Conservation (phyloP, 2,888 invertebrate species). For the Cheiracanthium punctorium region DNA sequence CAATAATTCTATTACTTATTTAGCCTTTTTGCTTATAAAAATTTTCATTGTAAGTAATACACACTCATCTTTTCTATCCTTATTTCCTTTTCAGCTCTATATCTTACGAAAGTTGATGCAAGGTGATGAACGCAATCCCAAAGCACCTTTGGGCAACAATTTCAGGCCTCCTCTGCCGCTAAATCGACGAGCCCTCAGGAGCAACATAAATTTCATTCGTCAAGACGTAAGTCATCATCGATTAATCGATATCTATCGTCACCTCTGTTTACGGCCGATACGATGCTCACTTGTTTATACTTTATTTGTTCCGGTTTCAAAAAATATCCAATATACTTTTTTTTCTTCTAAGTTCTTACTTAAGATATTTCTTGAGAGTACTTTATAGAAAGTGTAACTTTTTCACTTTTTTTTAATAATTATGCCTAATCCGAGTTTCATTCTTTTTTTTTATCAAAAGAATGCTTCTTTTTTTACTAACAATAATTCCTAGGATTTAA, state of each 20-base stretch:
- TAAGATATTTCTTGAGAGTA: not conserved
- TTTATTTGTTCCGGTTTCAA: slow-evolving; percentile 31
- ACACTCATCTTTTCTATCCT: not conserved
- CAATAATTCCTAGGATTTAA: slow-evolving; percentile 52
- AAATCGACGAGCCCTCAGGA: slow-evolving; percentile 94
- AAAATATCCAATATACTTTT: slow-evolving; percentile 26
- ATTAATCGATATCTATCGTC: slow-evolving; percentile 55
- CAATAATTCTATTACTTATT: too few species aligned
- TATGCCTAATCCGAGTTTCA: slow-evolving; percentile 28
- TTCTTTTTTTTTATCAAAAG: slow-evolving; percentile 2
- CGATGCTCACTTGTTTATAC: slow-evolving; percentile 32
- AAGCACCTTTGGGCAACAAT: slow-evolving; percentile 95
- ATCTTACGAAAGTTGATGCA: slow-evolving; percentile 90
- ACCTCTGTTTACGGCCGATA: slow-evolving; percentile 55
- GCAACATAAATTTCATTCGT: slow-evolving; percentile 93
- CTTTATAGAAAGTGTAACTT: slow-evolving; percentile 12
- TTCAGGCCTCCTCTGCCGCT: slow-evolving; percentile 94
- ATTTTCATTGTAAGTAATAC: too few species aligned
- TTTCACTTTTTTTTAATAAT: slow-evolving; percentile 27
- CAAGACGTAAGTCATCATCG: slow-evolving; percentile 70
- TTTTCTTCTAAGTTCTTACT: slow-evolving; percentile 11
- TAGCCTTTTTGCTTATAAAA: not conserved
- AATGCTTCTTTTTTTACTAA: slow-evolving; percentile 28
- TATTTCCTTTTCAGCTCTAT: slow-evolving; percentile 81
- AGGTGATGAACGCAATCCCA: slow-evolving; percentile 89